A percentile compares a stretch with the other conserved stretches of the same genome.
phyloP scores from a whole-genome alignment of 2,113 vertebrate genomes.

The Entelurus aequoreus region DNA sequence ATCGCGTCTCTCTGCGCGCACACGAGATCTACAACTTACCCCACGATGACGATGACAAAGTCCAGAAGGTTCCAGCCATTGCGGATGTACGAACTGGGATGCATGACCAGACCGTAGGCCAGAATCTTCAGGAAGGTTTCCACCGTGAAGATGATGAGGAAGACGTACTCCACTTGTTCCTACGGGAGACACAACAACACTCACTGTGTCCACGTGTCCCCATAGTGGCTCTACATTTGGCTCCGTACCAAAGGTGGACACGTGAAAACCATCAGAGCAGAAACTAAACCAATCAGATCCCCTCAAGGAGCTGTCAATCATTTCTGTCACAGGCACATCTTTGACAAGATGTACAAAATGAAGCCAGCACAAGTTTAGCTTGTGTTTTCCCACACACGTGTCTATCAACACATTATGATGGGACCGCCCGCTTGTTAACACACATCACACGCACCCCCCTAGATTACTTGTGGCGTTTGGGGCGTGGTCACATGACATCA shows the following conservation, averaged over 20 bases:
- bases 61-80: slow-evolving; percentile 94
- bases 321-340: not conserved
- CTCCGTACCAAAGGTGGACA: too few species aligned
- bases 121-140: slow-evolving; percentile 92
- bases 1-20: not conserved
- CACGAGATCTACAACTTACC: slow-evolving; percentile 57
- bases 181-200: slow-evolving; percentile 34
- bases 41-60: slow-evolving; percentile 90
- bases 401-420: too few species aligned
- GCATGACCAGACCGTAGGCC: slow-evolving; percentile 89
- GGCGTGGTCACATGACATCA: too few species aligned
- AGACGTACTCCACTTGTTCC: slow-evolving; percentile 92
- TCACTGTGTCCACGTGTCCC: not conserved
- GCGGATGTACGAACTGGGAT: slow-evolving; percentile 90
- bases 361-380: not conserved
- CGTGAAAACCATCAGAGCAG: not conserved
- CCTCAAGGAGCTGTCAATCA: slow-evolving; percentile 42
- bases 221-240: too few species aligned
- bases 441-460: too few species aligned
- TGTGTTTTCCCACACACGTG: not conserved
- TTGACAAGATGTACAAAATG: not conserved
- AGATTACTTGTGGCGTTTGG: too few species aligned
- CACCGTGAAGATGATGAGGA: slow-evolving; percentile 91
- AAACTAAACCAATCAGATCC: slow-evolving; percentile 15
- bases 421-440: too few species aligned